Base-by-base conservation (phyloP, 1,140 invertebrate genomes). In the Tetranychus cinnabarinus region DNA sequence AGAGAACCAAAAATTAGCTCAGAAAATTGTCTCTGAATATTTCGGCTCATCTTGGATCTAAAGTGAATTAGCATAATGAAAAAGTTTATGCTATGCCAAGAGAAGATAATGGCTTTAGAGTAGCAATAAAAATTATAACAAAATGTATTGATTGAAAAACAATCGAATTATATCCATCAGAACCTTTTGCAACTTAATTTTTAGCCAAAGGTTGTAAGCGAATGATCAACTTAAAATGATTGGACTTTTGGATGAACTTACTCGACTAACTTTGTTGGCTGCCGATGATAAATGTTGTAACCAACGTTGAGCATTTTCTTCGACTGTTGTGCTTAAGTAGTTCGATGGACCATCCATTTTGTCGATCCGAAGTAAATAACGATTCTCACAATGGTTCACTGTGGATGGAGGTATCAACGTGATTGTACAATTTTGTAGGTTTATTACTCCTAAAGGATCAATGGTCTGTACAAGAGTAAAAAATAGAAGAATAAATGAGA, bases 361-460 rank as follows among this genome's bases (percentile, higher is more conserved):
- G 31, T 33, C 50, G 2, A 52, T 6, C 8, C 50, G 50, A 52
- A 52, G 13, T n/a, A 33, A 8, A 8, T n/a, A 33, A 6, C 39
- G 39, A 6, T 42, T 42, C 39, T 42, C 39, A 52, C 23, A 50
- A 47, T 58, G 56, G 45, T 55, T 56, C 34, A 35, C 58, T 36
- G 57, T 10, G 3, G 71, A 64, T 65, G 85, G 81, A 23, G 79
- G 78, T 61, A 79, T 77, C 57, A 75, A 74, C 59, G 76, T 73
- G 1, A 91, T 79, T 45, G 80, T 81, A 70, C 90, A 88, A 68
- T 88, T 86, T 50, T 82, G 77, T 55, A 92, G 76, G 74, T 86
- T 85, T 62, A 92, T 77, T 15, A 87, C 88, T 59, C 88, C 89
- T 39, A 92, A 79, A 61, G 88, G 88, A 70, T 90, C 86, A 35